Percentiles rank a stretch among this genome's conserved stretches.
Evolutionary conservation across 2,113 vertebrate genomes (phyloP).

Genomic region (Tenrec ecaudatus): DNA sequence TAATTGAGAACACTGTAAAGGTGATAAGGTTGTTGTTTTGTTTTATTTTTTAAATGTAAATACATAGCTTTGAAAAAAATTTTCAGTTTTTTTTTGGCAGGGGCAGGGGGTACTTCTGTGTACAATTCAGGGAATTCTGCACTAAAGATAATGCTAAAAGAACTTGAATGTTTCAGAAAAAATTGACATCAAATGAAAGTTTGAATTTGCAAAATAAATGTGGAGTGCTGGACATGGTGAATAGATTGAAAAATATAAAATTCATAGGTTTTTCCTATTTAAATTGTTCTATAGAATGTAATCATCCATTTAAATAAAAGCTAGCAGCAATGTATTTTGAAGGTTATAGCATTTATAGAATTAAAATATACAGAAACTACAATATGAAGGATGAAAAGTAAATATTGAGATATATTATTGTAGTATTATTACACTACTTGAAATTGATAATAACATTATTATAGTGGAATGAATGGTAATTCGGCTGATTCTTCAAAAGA

Average conservation of each 20-base stretch:
- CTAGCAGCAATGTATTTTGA: background rate
- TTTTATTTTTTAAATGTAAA: too few species aligned
- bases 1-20: too few species aligned
- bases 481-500: too few species aligned
- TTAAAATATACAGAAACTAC: background rate
- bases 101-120: too few species aligned
- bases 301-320: constrained; percentile 14
- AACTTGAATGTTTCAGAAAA: background rate
- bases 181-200: background rate
- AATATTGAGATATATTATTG: background rate
- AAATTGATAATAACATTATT: background rate
- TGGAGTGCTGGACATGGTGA: background rate
- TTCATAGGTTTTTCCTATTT: background rate
- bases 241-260: background rate
- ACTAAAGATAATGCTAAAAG: background rate
- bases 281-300: background rate
- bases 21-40: too few species aligned
- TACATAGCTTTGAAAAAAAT: too few species aligned
- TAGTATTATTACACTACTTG: background rate
- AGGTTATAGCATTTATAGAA: background rate
- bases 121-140: background rate
- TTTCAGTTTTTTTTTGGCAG: too few species aligned
- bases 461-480: too few species aligned
- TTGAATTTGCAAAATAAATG: background rate
- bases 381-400: background rate